These are phyloP conservation scores for Dendroctonus valens DNA, from an alignment of 1,140 invertebrate species.

Conservation along the genomic window DNA sequence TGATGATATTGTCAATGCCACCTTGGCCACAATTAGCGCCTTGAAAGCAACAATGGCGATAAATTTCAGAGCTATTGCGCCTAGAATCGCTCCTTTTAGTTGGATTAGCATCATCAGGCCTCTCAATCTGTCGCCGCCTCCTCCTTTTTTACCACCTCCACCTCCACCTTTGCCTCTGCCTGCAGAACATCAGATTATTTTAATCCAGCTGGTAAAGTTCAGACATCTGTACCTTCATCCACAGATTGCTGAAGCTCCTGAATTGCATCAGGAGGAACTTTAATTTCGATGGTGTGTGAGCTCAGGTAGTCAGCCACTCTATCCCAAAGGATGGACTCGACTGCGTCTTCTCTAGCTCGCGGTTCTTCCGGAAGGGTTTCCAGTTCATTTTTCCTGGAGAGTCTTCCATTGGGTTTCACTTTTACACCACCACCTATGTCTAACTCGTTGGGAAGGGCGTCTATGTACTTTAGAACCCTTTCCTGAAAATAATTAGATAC, in stretches of 20 bases:
- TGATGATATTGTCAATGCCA: slow-evolving; percentile 71
- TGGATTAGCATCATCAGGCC: slow-evolving; percentile 73
- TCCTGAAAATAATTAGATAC: slow-evolving; percentile 61
- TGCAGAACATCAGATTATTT: not conserved
- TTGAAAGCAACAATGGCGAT: slow-evolving; percentile 80
- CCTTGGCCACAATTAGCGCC: slow-evolving; percentile 76
- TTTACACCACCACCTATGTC: slow-evolving; percentile 67
- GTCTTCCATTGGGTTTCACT: slow-evolving; percentile 57
- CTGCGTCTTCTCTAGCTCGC: slow-evolving; percentile 69
- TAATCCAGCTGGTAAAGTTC: not conserved
- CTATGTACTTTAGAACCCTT: slow-evolving; percentile 65
- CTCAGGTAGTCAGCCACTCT: slow-evolving; percentile 71
- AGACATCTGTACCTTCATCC: slow-evolving; percentile 56
- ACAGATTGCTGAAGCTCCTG: slow-evolving; percentile 64
- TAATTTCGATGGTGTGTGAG: slow-evolving; percentile 75
- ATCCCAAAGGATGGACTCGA: slow-evolving; percentile 73
- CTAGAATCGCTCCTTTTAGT: slow-evolving; percentile 73
- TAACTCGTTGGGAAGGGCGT: slow-evolving; percentile 58
- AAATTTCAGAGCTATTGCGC: slow-evolving; percentile 72
- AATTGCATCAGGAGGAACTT: slow-evolving; percentile 66
- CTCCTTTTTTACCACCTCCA: slow-evolving; percentile 43
- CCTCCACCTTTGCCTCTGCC: slow-evolving; percentile 24
- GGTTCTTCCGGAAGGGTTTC: slow-evolving; percentile 62
- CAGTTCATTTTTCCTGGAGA: slow-evolving; percentile 53
- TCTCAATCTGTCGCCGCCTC: slow-evolving; percentile 63